phyloP scores from a whole-genome alignment of 1,140 invertebrate species.

The Theocolax elegans region DNA sequence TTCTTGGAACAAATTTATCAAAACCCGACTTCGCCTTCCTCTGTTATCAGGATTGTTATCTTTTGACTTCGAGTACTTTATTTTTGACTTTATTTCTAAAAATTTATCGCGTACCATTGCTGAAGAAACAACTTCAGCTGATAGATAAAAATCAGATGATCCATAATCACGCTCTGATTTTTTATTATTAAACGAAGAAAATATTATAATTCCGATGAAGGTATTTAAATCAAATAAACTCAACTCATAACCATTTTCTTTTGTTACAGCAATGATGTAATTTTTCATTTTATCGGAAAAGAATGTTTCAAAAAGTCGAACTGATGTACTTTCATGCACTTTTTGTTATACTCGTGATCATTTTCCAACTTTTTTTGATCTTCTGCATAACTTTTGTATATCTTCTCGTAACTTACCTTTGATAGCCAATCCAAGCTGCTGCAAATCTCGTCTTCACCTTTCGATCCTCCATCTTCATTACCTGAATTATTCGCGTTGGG shows the following conservation, averaged over 20 bases:
- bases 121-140: background rate
- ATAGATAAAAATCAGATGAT: background rate
- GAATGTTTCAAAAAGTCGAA: conserved; percentile 25
- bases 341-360: conserved; percentile 1
- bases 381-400: background rate
- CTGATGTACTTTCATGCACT: background rate
- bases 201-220: conserved; percentile 14
- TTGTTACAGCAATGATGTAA: conserved; percentile 11
- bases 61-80: conserved; percentile 9
- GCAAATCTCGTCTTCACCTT: background rate
- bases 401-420: background rate
- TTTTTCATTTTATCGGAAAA: conserved; percentile 13
- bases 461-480: background rate
- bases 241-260: conserved; percentile 8
- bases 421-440: too few relatives aligned
- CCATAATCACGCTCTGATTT: background rate
- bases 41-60: conserved; percentile 16
- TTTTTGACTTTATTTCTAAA: background rate
- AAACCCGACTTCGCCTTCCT: background rate
- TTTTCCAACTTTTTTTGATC: background rate
- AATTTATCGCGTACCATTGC: conserved; percentile 2
- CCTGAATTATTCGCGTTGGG: background rate
- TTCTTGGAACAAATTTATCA: conserved; percentile 20
- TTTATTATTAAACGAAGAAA: conserved; percentile 16
- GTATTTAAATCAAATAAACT: background rate